Evolutionary conservation across 2,888 invertebrate species (phyloP).

Genomic region (Oligia strigilis): DNA sequence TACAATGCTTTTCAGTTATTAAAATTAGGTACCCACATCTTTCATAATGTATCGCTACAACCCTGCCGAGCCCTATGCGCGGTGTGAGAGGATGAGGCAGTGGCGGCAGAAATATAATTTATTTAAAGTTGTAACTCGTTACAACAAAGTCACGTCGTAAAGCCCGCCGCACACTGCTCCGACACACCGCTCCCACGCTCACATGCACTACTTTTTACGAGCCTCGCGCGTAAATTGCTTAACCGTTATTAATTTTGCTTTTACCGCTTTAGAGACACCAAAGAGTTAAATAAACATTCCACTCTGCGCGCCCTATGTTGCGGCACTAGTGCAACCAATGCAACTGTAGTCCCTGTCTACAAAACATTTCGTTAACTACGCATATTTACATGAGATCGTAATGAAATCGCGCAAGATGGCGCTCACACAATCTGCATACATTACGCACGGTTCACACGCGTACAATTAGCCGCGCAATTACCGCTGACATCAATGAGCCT

Average conservation of each 20-base stretch:
- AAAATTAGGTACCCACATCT: too few relatives aligned
- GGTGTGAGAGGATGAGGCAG: too few relatives aligned
- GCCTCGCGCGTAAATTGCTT: conserved; percentile 33
- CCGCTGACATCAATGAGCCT: conserved; percentile 28
- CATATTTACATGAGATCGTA: conserved; percentile 12
- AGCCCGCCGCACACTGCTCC: conserved; percentile 2
- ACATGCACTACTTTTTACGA: conserved; percentile 27
- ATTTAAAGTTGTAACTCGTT: neutral
- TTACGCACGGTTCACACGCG: conserved; percentile 3
- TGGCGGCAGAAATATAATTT: neutral
- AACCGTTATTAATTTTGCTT: conserved; percentile 37
- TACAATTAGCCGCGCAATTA: conserved; percentile 47
- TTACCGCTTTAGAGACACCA: conserved; percentile 6
- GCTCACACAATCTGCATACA: conserved; percentile 28
- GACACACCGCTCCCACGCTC: neutral
- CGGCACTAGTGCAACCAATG: conserved; percentile 6
- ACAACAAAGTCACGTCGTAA: conserved; percentile 4
- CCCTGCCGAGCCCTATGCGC: too few relatives aligned
- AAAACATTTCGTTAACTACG: conserved; percentile 16
- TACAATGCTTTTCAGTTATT: too few relatives aligned
- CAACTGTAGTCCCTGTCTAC: neutral
- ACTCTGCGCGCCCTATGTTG: neutral
- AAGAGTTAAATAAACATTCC: conserved; percentile 17
- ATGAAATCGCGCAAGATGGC: conserved; percentile 29
- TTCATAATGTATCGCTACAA: too few relatives aligned